Base-by-base conservation (phyloP, 2,113 vertebrate species). In the Malurus elegans region DNA sequence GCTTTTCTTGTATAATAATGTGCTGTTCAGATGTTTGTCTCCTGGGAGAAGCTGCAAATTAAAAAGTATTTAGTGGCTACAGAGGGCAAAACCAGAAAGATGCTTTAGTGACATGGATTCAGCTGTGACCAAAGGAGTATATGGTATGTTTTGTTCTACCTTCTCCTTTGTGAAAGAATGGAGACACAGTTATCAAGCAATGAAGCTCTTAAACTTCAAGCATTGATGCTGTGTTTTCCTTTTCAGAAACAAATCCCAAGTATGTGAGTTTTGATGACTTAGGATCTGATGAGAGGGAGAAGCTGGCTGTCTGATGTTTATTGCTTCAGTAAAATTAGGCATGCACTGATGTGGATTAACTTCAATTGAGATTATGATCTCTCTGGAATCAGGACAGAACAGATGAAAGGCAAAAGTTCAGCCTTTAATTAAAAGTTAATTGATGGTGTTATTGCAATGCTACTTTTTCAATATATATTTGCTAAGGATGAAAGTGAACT, bases 351-450 rank as follows among this genome's bases (percentile, higher is more conserved):
- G 73, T 81, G 71, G 20, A 86, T 88, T 92, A 83, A 72, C 32
- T 90, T 54, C 42, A 65, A 0, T 61, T 64, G 17, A 92, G 75
- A 80, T 93, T 92, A 83, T 82, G 90, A 90, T 67, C 82, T 92
- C 56, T 88, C 47, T 93, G 69, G 72, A 92, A 84, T 93, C 69
- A 92, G 56, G 73, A 56, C 64, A 88, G 82, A 90, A 78, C 38
- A 95, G 82, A 95, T 93, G 92, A 95, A 96, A 96, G 94, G 36
- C 47, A 48, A 36, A 90, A 91, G 60, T 92, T 93, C 86, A 94
- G 69, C 76, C 95, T 97, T 90, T 96, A 96, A 96, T 97, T 96
- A 96, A 92, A 95, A 93, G 66, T 79, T 94, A 96, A 90, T 96
- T 92, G 64, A 86, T 78, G 67, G 82, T 95, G 79, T 84, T 94